These are phyloP conservation scores for Sternarchorhynchus goeldii DNA, from an alignment of 2,797 vertebrate species.

Conservation along the genomic window DNA sequence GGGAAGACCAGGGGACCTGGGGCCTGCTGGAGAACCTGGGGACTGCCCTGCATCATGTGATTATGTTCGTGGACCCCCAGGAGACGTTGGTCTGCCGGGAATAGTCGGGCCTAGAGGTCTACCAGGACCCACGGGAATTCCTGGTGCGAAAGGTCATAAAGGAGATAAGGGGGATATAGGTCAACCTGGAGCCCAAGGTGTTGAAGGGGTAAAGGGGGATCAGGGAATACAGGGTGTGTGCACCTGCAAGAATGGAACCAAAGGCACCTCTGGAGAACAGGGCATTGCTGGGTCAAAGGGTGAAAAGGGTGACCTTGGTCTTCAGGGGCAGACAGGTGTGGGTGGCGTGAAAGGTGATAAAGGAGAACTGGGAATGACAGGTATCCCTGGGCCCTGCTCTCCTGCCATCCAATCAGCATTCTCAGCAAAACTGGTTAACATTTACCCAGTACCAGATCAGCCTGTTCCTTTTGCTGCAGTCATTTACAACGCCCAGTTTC, in stretches of 20 bases:
- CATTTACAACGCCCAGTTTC: constrained; percentile 57
- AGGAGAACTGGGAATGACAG: constrained; percentile 63
- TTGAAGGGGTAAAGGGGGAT: constrained; percentile 65
- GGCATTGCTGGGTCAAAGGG: constrained; percentile 68
- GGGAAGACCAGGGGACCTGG: constrained; percentile 63
- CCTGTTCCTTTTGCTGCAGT: constrained; percentile 66
- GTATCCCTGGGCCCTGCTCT: constrained; percentile 70
- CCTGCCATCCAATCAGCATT: constrained; percentile 71
- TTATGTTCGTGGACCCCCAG: constrained; percentile 57
- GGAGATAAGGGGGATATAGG: constrained; percentile 70
- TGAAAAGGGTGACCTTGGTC: constrained; percentile 61
- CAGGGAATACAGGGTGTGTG: constrained; percentile 66
- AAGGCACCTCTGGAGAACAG: constrained; percentile 59
- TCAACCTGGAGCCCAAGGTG: constrained; percentile 55
- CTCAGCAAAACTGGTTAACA: constrained; percentile 54
- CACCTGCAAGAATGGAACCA: constrained; percentile 65
- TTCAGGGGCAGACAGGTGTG: constrained; percentile 57
- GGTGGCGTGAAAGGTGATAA: constrained; percentile 60
- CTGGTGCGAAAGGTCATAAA: constrained; percentile 61
- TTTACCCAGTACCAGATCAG: constrained; percentile 45
- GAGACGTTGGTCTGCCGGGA: constrained; percentile 66
- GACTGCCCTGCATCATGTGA: constrained; percentile 66
- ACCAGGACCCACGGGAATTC: constrained; percentile 60
- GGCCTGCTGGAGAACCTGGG: constrained; percentile 67
- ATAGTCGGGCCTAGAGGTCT: constrained; percentile 64